Conservation (phyloP, 2,113 vertebrate genomes). For the Melanerpes formicivorus region DNA sequence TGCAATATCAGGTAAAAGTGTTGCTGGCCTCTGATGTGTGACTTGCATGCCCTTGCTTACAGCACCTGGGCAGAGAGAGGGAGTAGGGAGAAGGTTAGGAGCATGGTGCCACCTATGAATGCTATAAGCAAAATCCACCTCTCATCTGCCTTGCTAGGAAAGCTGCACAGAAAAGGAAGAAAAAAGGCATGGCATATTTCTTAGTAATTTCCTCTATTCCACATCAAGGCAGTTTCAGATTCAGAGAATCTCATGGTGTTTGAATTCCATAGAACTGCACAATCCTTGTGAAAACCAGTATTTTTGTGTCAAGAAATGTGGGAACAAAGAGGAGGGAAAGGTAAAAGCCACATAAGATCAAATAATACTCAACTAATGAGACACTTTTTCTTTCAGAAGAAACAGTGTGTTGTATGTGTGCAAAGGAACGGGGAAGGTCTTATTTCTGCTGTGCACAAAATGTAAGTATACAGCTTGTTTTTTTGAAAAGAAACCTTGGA, state of each 20-base stretch:
- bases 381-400: background rate
- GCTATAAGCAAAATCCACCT: constrained; percentile 18
- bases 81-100: background rate
- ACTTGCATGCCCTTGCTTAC: background rate
- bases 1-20: background rate
- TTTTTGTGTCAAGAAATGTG: background rate
- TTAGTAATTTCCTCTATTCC: background rate
- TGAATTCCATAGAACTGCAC: background rate
- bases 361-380: background rate
- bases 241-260: background rate
- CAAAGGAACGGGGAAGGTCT: background rate
- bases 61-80: background rate
- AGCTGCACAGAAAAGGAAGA: background rate
- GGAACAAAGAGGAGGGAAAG: background rate
- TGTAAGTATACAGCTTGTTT: background rate
- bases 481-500: background rate
- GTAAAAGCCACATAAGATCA: background rate
- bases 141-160: constrained; percentile 4
- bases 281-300: background rate
- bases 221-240: background rate
- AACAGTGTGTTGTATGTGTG: background rate
- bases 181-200: background rate
- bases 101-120: background rate
- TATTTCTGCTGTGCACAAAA: background rate
- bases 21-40: background rate